Percentiles rank a stretch among this genome's conserved stretches.
Evolutionary conservation across 1,140 invertebrate genomes (phyloP).

Genomic region (Trissolcus basalis): DNA sequence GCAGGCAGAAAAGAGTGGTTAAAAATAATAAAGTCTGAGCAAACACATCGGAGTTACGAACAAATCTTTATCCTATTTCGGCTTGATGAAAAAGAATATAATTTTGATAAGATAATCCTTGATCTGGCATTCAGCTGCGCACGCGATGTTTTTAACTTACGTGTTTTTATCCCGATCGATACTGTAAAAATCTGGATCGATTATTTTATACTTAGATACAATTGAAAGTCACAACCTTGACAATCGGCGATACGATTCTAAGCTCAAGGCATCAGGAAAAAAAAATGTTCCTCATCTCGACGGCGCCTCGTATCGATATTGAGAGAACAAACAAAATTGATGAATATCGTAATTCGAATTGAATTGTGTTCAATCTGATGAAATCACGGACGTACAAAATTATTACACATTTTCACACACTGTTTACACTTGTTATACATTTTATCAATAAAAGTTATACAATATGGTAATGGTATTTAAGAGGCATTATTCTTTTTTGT

Average conservation of each 20-base stretch:
- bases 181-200: constrained; percentile 42
- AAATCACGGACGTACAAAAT: no score
- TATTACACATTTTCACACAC: no score
- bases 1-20: not conserved
- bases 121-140: constrained; percentile 49
- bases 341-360: no score
- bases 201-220: constrained; percentile 47
- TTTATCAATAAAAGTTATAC: no score
- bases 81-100: constrained; percentile 32
- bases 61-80: constrained; percentile 21
- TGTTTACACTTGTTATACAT: no score
- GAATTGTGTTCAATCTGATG: no score
- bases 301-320: not conserved
- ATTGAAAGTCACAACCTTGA: constrained; percentile 46
- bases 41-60: not conserved
- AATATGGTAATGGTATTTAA: no score
- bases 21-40: not conserved
- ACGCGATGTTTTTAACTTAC: constrained; percentile 45
- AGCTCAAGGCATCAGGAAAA: constrained; percentile 8
- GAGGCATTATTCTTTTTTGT: no score
- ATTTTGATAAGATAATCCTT: constrained; percentile 54
- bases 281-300: constrained; percentile 32
- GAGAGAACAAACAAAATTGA: not conserved
- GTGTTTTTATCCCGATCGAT: constrained; percentile 48
- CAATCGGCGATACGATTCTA: constrained; percentile 30